Conservation (phyloP, 35 echinoderm and acorn worm genomes). For the Ophioderma brevispina region DNA sequence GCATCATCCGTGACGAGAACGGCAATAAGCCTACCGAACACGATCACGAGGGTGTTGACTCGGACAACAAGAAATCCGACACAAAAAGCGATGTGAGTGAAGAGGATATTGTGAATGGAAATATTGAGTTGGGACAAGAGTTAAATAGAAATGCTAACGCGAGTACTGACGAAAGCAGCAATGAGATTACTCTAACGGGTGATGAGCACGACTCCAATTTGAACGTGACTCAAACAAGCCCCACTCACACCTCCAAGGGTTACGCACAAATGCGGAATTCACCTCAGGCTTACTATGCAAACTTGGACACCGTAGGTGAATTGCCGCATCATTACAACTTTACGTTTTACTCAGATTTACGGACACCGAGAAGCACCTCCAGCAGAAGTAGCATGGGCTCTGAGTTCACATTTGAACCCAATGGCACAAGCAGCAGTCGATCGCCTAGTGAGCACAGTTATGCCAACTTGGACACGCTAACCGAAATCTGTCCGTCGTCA, state of each 20-base stretch:
- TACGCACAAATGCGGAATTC: constrained; percentile 9
- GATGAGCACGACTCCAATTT: not conserved
- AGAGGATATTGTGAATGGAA: not conserved
- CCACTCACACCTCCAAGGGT: not conserved
- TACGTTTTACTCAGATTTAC: constrained; percentile 42
- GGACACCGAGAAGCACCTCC: constrained; percentile 33
- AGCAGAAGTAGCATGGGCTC: constrained; percentile 60
- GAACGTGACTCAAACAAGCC: not conserved
- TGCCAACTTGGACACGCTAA: constrained; percentile 72
- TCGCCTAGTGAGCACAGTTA: constrained; percentile 68
- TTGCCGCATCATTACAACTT: constrained; percentile 63
- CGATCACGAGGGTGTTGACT: not conserved
- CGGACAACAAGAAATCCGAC: not conserved
- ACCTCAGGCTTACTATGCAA: constrained; percentile 74
- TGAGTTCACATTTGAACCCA: constrained; percentile 82
- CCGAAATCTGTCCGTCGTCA: constrained; percentile 13
- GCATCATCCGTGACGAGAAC: not conserved
- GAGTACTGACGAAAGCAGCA: not conserved
- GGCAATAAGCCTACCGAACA: constrained; percentile 9
- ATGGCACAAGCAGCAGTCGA: constrained; percentile 26
- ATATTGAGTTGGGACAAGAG: not conserved
- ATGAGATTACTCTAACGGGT: not conserved
- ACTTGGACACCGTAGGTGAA: constrained; percentile 87
- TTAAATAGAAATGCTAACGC: not conserved
- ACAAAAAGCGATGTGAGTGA: not conserved